These are phyloP conservation scores for Troilus luridus DNA, from an alignment of 2,888 invertebrate genomes.

Conservation along the genomic window DNA sequence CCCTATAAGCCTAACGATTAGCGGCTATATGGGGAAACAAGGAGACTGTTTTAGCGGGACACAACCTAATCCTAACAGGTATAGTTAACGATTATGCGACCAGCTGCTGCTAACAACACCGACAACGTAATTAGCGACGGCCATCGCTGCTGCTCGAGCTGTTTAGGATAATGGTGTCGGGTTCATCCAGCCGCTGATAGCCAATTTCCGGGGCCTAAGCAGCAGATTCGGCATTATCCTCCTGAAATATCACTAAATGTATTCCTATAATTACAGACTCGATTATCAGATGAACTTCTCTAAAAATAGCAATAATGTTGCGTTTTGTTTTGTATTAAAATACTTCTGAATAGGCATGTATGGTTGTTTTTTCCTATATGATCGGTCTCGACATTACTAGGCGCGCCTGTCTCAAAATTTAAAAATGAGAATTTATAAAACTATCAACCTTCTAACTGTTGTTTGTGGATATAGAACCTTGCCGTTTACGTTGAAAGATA, in stretches of 20 bases:
- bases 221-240: background rate
- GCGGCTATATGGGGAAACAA: slow-evolving; percentile 34
- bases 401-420: no score
- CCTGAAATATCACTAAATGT: background rate
- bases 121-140: background rate
- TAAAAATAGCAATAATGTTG: background rate
- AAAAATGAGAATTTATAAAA: no score
- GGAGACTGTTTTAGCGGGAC: slow-evolving; percentile 36
- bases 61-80: slow-evolving; percentile 11
- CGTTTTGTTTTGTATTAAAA: no score
- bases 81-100: slow-evolving; percentile 41
- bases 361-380: no score
- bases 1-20: slow-evolving; percentile 5
- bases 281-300: background rate
- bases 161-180: background rate
- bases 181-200: slow-evolving; percentile 5
- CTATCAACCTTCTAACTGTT: no score
- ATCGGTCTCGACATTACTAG: no score
- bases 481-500: no score
- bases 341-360: no score
- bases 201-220: background rate
- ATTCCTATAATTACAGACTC: background rate
- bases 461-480: no score
- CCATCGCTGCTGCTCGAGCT: background rate
- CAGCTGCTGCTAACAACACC: slow-evolving; percentile 19